These are phyloP conservation scores for Tenthredo amoena DNA, from an alignment of 2,888 invertebrate species.

Conservation along the genomic window DNA sequence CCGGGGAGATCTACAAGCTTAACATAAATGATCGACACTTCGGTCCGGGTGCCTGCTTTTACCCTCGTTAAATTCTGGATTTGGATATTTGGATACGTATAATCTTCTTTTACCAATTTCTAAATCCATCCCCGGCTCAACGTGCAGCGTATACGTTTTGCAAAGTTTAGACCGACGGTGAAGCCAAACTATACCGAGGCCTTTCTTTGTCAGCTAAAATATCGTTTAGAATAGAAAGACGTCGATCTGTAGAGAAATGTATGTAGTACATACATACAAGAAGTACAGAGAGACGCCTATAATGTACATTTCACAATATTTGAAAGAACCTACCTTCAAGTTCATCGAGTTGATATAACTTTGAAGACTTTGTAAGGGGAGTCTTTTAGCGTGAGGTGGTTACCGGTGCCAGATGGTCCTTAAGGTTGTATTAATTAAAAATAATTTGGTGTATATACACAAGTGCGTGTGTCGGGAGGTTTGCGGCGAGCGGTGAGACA, in stretches of 20 bases:
- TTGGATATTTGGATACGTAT: conserved; percentile 75
- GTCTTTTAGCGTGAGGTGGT: neutral
- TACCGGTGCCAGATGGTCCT: neutral
- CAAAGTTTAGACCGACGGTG: neutral
- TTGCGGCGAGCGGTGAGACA: conserved; percentile 30
- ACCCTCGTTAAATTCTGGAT: conserved; percentile 69
- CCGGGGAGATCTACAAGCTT: conserved; percentile 39
- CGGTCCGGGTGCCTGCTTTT: conserved; percentile 60
- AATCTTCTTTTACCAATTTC: conserved; percentile 71
- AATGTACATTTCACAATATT: neutral
- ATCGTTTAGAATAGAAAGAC: neutral
- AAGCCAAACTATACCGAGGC: conserved; percentile 14
- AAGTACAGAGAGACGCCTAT: neutral
- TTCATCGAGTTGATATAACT: neutral
- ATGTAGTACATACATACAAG: neutral
- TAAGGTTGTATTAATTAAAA: conserved; percentile 31
- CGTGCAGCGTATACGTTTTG: neutral
- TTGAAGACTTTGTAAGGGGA: neutral
- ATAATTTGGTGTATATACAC: conserved; percentile 1
- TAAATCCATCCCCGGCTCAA: neutral
- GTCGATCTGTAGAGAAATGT: neutral
- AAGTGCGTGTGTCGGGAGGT: neutral
- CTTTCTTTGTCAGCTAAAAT: neutral
- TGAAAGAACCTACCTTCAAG: neutral
- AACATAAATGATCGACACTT: conserved; percentile 45